Conservation (phyloP, 1,140 invertebrate species). For the Telenomus remus region DNA sequence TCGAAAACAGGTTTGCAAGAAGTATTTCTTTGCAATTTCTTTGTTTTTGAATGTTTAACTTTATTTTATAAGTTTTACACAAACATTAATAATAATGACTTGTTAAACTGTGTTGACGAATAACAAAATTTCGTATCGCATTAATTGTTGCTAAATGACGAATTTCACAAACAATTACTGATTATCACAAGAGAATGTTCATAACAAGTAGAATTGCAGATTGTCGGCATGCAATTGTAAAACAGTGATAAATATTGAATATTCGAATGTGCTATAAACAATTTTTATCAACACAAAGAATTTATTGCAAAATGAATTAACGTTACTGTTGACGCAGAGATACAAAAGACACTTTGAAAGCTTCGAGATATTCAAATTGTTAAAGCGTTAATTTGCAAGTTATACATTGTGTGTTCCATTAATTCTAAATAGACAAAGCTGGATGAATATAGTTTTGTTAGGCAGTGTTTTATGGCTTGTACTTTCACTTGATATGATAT, state of each 20-base stretch:
- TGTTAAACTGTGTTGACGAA: constrained; percentile 4
- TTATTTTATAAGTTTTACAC: not conserved
- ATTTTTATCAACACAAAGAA: too few species aligned
- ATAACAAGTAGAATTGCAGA: constrained; percentile 12
- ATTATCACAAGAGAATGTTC: constrained; percentile 20
- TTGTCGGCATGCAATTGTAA: constrained; percentile 16
- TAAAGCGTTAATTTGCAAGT: too few species aligned
- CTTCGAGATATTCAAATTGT: too few species aligned
- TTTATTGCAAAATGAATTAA: too few species aligned
- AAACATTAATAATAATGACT: constrained; percentile 1
- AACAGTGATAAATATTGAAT: too few species aligned
- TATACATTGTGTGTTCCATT: too few species aligned
- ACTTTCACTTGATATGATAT: constrained; percentile 31
- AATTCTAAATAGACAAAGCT: too few species aligned
- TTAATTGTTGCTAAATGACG: not conserved
- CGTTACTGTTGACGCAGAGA: too few species aligned
- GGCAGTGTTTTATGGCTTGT: constrained; percentile 29
- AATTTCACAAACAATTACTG: constrained; percentile 1
- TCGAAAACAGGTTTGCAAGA: too few species aligned
- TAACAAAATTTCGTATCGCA: constrained; percentile 12
- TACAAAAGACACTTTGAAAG: too few species aligned
- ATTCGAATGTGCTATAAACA: too few species aligned
- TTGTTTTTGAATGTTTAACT: constrained; percentile 1
- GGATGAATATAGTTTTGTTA: constrained; percentile 1
- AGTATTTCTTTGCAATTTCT: too few species aligned